phyloP scores from a whole-genome alignment of 23 tunicate genomes.

The Oikopleura vanhoeffeni region DNA sequence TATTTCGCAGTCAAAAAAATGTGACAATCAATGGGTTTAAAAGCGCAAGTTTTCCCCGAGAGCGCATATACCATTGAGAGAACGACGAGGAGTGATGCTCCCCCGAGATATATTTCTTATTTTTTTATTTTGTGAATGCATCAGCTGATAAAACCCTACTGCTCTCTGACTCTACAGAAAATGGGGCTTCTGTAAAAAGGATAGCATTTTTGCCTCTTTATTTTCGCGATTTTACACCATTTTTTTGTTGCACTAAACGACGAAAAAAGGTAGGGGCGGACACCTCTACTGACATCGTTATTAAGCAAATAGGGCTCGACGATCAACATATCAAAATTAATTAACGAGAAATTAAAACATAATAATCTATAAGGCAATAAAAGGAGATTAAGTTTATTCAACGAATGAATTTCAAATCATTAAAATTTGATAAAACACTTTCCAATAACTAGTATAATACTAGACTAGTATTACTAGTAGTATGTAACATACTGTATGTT shows the following conservation, averaged over 20 bases:
- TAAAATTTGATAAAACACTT: not conserved
- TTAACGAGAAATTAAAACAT: not conserved
- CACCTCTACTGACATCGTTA: not conserved
- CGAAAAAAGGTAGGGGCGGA: no score
- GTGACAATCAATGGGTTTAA: constrained; percentile 2
- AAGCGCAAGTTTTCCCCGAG: constrained; percentile 5
- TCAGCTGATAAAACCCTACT: not conserved
- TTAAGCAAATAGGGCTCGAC: not conserved
- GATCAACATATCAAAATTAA: not conserved
- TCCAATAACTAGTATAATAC: no score
- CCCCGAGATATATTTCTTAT: not conserved
- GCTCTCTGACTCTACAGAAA: not conserved
- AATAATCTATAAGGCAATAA: not conserved
- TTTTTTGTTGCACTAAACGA: not conserved
- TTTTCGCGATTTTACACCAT: not conserved
- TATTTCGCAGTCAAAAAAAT: no score
- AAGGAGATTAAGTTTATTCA: no score
- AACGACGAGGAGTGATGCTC: not conserved
- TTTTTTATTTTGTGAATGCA: not conserved
- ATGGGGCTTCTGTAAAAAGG: no score
- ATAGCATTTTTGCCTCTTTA: not conserved
- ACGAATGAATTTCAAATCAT: no score
- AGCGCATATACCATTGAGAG: no score
- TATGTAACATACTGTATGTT: no score
- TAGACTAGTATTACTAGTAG: no score